A percentile compares a stretch with the other conserved stretches of the same genome.
phyloP scores from a whole-genome alignment of 2,797 vertebrate species.

The Mus spretus region DNA sequence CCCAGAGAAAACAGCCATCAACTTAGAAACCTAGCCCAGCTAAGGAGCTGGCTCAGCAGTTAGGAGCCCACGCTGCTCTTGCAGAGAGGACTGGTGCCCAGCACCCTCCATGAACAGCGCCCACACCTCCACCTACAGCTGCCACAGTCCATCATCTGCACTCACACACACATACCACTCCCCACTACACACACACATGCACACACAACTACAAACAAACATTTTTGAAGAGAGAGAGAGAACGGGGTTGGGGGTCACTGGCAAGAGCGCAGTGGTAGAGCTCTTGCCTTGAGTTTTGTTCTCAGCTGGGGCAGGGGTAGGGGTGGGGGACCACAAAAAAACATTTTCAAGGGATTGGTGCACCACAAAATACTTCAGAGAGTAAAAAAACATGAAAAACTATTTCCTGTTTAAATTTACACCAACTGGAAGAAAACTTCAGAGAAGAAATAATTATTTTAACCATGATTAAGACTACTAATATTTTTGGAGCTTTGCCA shows the following conservation, averaged over 20 bases:
- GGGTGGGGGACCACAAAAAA: neutral
- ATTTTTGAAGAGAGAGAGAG: neutral
- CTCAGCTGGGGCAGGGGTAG: neutral
- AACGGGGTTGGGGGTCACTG: neutral
- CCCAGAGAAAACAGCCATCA: conserved; percentile 3
- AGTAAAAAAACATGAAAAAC: neutral
- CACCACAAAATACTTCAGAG: conserved; percentile 17
- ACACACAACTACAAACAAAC: neutral
- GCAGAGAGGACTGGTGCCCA: neutral
- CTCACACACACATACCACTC: neutral
- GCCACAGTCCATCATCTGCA: too few species aligned
- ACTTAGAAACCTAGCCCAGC: neutral
- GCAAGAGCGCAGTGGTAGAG: neutral
- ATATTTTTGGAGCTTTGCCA: neutral
- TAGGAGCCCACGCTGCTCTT: too few species aligned
- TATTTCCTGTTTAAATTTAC: conserved; percentile 40
- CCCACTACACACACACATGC: neutral
- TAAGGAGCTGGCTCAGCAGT: neutral
- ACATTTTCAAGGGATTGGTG: neutral
- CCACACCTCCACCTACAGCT: too few species aligned
- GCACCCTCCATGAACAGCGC: neutral
- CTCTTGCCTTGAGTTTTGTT: neutral
- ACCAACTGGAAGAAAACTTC: neutral
- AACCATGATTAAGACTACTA: conserved; percentile 13
- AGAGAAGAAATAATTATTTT: conserved; percentile 13